These are phyloP conservation scores for Naso thynnoides DNA, from an alignment of 2,797 vertebrate genomes.

Conservation along the genomic window DNA sequence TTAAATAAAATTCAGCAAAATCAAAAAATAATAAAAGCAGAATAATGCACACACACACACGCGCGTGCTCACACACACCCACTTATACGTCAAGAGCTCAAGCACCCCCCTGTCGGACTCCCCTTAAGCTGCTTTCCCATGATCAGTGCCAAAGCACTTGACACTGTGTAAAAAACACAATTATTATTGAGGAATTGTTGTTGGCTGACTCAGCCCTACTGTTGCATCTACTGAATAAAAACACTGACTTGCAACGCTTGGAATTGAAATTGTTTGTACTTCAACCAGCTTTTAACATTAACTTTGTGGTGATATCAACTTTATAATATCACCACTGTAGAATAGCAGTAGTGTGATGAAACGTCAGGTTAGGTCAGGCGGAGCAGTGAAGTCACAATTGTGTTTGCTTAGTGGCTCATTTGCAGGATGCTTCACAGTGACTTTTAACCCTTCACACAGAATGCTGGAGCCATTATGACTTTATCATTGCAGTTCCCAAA, in stretches of 20 bases:
- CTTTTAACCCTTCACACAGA: too few species aligned
- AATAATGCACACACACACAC: background rate
- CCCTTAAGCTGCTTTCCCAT: slow-evolving; percentile 13
- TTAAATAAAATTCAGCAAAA: slow-evolving; percentile 20
- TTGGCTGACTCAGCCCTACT: background rate
- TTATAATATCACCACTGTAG: slow-evolving; percentile 8
- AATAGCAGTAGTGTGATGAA: background rate
- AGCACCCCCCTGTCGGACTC: slow-evolving; percentile 9
- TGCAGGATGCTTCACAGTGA: too few species aligned
- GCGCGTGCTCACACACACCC: background rate
- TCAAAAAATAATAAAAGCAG: slow-evolving; percentile 27
- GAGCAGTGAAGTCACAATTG: too few species aligned
- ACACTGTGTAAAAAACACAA: background rate
- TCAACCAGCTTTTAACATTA: slow-evolving; percentile 10
- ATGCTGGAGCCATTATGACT: too few species aligned
- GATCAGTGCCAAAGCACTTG: slow-evolving; percentile 5
- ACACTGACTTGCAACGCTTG: background rate
- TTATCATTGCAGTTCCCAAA: background rate
- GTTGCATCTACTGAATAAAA: background rate
- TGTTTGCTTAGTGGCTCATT: too few species aligned
- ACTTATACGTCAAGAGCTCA: background rate
- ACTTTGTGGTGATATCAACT: background rate
- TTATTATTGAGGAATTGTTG: background rate
- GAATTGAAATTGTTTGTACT: slow-evolving; percentile 7
- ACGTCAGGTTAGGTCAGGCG: too few species aligned